These are phyloP conservation scores for Addax nasomaculatus DNA, from an alignment of 2,113 vertebrate genomes.

Conservation along the genomic window DNA sequence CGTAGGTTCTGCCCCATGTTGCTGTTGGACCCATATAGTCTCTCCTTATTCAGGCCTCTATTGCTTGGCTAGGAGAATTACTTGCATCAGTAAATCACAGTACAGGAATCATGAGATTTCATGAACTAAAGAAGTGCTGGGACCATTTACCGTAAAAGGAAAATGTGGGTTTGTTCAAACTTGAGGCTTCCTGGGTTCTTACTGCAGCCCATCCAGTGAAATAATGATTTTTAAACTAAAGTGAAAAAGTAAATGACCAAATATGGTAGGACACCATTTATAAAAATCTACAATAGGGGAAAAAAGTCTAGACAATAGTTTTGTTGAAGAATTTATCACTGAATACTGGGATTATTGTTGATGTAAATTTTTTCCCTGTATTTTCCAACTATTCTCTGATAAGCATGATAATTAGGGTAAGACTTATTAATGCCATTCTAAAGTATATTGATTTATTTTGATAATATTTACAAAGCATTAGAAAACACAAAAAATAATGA, in stretches of 20 bases:
- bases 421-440: neutral
- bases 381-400: neutral
- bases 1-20: neutral
- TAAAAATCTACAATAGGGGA: neutral
- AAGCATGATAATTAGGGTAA: neutral
- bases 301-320: neutral
- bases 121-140: neutral
- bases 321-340: neutral
- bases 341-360: neutral
- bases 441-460: neutral
- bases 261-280: neutral
- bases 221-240: neutral
- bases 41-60: neutral
- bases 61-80: neutral
- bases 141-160: neutral
- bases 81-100: neutral
- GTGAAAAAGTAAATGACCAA: neutral
- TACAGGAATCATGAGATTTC: neutral
- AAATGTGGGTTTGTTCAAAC: neutral
- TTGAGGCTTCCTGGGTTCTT: neutral
- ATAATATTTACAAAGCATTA: neutral
- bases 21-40: fast-evolving
- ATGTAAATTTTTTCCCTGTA: neutral
- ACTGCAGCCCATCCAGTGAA: neutral
- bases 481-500: neutral